Base-by-base conservation (phyloP, 1,140 invertebrate genomes). In the Apis mellifera region DNA sequence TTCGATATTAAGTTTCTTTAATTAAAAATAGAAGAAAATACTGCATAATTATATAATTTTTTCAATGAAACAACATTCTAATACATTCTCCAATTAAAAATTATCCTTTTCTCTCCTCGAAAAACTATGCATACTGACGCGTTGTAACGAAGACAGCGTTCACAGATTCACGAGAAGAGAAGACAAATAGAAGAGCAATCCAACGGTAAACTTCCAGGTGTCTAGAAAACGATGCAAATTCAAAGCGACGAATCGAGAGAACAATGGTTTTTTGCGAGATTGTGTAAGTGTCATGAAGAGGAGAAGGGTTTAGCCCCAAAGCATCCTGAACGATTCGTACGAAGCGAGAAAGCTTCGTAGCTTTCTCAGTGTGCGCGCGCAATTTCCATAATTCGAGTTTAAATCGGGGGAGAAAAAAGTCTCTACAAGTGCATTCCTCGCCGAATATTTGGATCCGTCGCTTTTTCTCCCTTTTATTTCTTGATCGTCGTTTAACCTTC, bases 311-410 rank as follows among this genome's bases (percentile, higher is more conserved):
- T 60, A 42, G 42, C 9, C 9, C 13, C 12, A 23, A 50, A 32
- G 50, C 26, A 62, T 62, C 68, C 57, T 69, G 54, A 78, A 62
- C 59, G 69, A 73, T 73, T 42, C 70, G 42, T 42, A 60, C 19
- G n/a, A 17, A 32, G 11, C n/a, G 42, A 42, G n/a, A 78, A 59
- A 59, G 54, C 54, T 68, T 69, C 42, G 57, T 15, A 23, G 23
- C n/a, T 60, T 19, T 9, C 15, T 1, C 15, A 42, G 15, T 64
- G 23, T 13, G 48, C 59, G 48, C 19, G 68, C 15, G 23, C 26
- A 72, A 64, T 79, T 79, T 70, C 26, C 50, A 54, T 72, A 78
- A 78, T 52, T 71, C 77, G 48, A 12, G 57, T 62, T 54, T 72
- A 54, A 64, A 72, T 42, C 48, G 26, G 9, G 9, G 21, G 9